phyloP scores from a whole-genome alignment of 2,113 vertebrate species.

The Ia io region DNA sequence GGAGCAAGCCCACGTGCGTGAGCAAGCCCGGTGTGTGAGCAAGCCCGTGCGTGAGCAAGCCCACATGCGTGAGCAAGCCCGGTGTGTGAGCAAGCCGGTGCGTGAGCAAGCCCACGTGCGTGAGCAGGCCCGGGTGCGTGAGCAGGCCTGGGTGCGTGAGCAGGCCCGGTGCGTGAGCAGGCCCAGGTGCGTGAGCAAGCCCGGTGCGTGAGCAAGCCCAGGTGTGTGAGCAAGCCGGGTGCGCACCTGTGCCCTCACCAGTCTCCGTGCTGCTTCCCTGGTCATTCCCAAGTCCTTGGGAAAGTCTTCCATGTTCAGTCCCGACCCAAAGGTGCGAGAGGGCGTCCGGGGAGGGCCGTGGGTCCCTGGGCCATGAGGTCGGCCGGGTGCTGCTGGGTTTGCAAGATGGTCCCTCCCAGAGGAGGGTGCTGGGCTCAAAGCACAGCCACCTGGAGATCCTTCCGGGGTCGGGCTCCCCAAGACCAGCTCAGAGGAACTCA shows the following conservation, averaged over 20 bases:
- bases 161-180: background rate
- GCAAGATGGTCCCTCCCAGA: background rate
- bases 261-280: background rate
- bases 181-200: no score
- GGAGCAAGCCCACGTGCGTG: no score
- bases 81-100: no score
- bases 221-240: background rate
- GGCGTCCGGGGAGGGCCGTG: fast-evolving
- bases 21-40: no score
- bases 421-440: background rate
- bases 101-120: no score
- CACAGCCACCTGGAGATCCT: background rate
- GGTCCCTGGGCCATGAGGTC: background rate
- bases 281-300: background rate
- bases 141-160: no score
- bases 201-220: no score
- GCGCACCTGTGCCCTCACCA: no score
- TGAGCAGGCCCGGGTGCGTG: no score
- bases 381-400: background rate
- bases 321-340: background rate
- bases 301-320: background rate
- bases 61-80: background rate
- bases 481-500: background rate
- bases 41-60: background rate
- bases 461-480: background rate